Evolutionary conservation across 1,140 invertebrate genomes (phyloP).

Genomic region (Drosophila sp.): DNA sequence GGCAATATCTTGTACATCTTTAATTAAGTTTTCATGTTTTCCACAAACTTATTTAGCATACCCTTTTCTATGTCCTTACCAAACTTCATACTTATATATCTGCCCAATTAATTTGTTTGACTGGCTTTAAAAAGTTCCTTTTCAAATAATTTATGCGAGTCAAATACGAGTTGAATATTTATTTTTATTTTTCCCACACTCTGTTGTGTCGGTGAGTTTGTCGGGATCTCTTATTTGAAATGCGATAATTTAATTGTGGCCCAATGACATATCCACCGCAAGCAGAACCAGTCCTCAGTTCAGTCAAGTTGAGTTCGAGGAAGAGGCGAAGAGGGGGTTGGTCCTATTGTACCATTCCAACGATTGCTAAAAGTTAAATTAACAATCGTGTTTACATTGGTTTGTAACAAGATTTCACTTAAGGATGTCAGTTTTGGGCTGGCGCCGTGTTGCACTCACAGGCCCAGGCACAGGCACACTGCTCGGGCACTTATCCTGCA

Average conservation of each 20-base stretch:
- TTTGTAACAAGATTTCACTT: constrained; percentile 83
- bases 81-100: background rate
- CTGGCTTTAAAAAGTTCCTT: constrained; percentile 4
- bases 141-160: constrained; percentile 63
- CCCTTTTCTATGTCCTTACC: background rate
- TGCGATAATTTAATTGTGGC: constrained; percentile 82
- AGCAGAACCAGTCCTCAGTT: constrained; percentile 15
- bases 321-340: background rate
- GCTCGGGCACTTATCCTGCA: constrained; percentile 57
- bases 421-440: constrained; percentile 76
- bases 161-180: constrained; percentile 46
- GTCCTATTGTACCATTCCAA: constrained; percentile 37
- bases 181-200: constrained; percentile 70
- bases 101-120: constrained; percentile 42
- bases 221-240: constrained; percentile 64
- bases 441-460: constrained; percentile 16
- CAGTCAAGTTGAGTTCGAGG: constrained; percentile 19
- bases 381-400: constrained; percentile 83
- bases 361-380: constrained; percentile 77
- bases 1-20: background rate
- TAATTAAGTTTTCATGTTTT: background rate
- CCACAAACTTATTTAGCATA: background rate
- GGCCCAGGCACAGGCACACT: background rate
- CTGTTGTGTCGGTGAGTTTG: constrained; percentile 27
- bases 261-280: constrained; percentile 64